phyloP scores from a whole-genome alignment of 2,888 invertebrate genomes.

The Diloba caeruleocephala region DNA sequence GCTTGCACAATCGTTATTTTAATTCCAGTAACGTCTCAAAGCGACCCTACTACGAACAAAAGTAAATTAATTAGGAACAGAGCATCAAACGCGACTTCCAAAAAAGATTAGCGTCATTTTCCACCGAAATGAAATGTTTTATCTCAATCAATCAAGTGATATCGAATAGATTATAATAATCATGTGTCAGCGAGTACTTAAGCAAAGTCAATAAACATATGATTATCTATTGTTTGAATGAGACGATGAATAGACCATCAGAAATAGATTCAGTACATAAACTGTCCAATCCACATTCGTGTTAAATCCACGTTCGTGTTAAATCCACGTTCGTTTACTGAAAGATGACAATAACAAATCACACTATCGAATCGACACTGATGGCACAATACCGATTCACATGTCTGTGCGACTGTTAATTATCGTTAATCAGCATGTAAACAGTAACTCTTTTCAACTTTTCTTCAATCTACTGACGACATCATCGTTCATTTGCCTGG shows the following conservation, averaged over 20 bases:
- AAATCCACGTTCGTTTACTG: constrained; percentile 39
- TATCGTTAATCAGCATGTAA: constrained; percentile 49
- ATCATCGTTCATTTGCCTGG: too few species aligned
- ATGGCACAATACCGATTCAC: constrained; percentile 43
- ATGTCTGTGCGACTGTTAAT: constrained; percentile 54
- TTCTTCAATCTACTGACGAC: too few species aligned
- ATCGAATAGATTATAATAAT: constrained; percentile 29
- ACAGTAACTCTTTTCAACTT: constrained; percentile 12
- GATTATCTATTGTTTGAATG: constrained; percentile 14
- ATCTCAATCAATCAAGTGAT: constrained; percentile 45
- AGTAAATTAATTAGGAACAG: constrained; percentile 17
- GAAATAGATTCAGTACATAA: too few species aligned
- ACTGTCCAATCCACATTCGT: too few species aligned
- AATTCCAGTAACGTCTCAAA: constrained; percentile 53
- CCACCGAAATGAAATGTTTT: constrained; percentile 29
- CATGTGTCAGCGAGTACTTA: constrained; percentile 18
- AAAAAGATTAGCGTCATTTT: constrained; percentile 29
- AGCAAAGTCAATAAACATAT: constrained; percentile 1
- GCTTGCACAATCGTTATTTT: constrained; percentile 65
- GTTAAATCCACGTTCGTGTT: too few species aligned
- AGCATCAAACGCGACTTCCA: constrained; percentile 1
- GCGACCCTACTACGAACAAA: constrained; percentile 7
- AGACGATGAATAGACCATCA: too few species aligned
- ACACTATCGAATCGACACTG: constrained; percentile 19
- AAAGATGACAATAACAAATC: constrained; percentile 30